phyloP scores from a whole-genome alignment of 2,888 invertebrate genomes.

The Smittia aterrima region DNA sequence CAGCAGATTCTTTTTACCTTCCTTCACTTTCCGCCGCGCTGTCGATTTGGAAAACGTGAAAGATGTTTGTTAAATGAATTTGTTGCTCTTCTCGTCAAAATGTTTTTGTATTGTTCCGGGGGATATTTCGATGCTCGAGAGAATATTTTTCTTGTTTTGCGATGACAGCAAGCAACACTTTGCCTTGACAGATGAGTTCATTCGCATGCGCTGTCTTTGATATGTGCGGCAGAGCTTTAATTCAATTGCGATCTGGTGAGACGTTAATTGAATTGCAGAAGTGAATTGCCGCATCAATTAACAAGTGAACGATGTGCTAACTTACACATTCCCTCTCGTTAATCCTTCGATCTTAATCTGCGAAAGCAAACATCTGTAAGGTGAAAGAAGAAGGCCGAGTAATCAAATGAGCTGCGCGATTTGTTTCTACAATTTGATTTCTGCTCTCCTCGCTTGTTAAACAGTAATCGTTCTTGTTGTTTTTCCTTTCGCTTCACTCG shows the following conservation, averaged over 20 bases:
- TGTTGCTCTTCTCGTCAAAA: neutral
- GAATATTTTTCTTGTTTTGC: neutral
- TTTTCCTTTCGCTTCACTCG: neutral
- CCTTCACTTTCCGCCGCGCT: neutral
- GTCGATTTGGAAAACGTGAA: neutral
- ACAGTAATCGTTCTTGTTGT: slow-evolving; percentile 30
- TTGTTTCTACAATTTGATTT: slow-evolving; percentile 3
- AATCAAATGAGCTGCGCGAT: neutral
- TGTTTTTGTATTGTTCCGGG: neutral
- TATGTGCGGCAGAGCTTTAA: neutral
- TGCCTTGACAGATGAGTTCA: slow-evolving; percentile 9
- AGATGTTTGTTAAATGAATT: slow-evolving; percentile 17
- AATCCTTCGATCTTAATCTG: neutral
- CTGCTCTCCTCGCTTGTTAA: slow-evolving; percentile 34
- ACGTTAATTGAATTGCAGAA: neutral
- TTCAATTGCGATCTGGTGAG: neutral
- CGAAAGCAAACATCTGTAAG: neutral
- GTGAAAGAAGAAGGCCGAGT: neutral
- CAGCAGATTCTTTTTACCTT: neutral
- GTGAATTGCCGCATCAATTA: neutral
- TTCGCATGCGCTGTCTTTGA: neutral
- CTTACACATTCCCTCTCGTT: neutral
- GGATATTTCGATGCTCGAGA: neutral
- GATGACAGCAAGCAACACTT: slow-evolving; percentile 35
- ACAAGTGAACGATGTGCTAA: neutral